phyloP scores from a whole-genome alignment of 2,888 invertebrate genomes.

The Ecliptopera silaceata region DNA sequence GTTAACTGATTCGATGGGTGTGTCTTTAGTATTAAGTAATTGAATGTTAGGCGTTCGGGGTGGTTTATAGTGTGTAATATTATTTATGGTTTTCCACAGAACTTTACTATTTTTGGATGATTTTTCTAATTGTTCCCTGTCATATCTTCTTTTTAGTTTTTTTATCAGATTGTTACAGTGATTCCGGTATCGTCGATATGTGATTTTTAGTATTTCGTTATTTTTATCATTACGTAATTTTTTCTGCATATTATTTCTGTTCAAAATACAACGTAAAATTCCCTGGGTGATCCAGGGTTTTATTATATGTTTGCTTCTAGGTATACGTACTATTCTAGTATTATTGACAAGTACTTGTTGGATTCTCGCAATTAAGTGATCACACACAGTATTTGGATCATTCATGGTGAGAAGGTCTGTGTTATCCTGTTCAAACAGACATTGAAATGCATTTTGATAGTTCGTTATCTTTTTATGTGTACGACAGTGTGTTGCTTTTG shows the following conservation, averaged over 20 bases:
- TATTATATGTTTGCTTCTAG: conserved; percentile 1
- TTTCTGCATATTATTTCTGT: conserved; percentile 8
- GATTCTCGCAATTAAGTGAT: background rate
- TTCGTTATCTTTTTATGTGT: conserved; percentile 15
- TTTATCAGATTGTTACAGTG: background rate
- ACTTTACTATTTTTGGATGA: background rate
- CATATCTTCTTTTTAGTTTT: conserved; percentile 4
- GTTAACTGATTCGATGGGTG: background rate
- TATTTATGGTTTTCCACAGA: too few relatives aligned
- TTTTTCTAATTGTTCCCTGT: background rate
- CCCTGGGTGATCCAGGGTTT: conserved; percentile 15
- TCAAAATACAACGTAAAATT: conserved; percentile 2
- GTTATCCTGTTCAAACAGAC: background rate
- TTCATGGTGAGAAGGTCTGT: background rate
- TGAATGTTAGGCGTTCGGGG: background rate
- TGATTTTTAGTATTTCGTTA: conserved; percentile 3
- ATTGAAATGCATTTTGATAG: conserved; percentile 10
- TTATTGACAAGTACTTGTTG: background rate
- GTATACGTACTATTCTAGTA: background rate
- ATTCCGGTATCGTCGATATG: background rate
- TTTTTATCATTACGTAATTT: background rate
- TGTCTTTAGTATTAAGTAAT: background rate
- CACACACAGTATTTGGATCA: conserved; percentile 6
- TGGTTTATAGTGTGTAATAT: conserved; percentile 1
- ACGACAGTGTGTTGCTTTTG: background rate